Evolutionary conservation across 2,797 vertebrate genomes (phyloP).

Genomic region (Perodicticus potto): DNA sequence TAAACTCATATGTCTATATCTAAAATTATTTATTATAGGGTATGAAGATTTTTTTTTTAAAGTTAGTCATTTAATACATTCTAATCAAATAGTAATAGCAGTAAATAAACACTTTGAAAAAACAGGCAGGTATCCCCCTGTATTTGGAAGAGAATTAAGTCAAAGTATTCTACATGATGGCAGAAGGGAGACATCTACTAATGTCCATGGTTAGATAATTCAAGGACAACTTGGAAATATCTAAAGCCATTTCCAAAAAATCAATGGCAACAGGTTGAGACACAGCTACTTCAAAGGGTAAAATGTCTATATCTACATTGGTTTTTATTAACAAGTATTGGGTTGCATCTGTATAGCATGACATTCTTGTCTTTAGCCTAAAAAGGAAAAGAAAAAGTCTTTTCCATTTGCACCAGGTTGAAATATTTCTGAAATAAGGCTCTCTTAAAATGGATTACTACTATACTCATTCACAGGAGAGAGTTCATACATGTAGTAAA

Average conservation of each 20-base stretch:
- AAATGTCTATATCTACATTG: constrained; percentile 65
- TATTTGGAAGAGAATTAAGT: constrained; percentile 87
- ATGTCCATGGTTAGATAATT: constrained; percentile 83
- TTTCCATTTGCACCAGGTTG: constrained; percentile 83
- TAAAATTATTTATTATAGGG: neutral
- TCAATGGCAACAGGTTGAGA: constrained; percentile 80
- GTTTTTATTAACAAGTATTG: constrained; percentile 70
- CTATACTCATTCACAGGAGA: constrained; percentile 82
- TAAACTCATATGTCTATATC: neutral
- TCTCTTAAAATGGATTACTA: constrained; percentile 82
- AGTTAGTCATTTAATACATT: constrained; percentile 83
- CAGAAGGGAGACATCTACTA: constrained; percentile 88
- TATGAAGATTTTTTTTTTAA: neutral
- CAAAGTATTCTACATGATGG: constrained; percentile 88
- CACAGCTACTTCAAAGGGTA: constrained; percentile 78
- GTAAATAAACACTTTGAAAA: constrained; percentile 81
- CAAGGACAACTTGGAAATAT: constrained; percentile 78
- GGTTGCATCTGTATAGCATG: constrained; percentile 78
- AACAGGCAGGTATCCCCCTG: constrained; percentile 76
- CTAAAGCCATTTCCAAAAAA: constrained; percentile 83
- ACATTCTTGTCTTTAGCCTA: constrained; percentile 84
- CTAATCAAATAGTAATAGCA: constrained; percentile 87
- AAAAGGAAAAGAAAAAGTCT: constrained; percentile 80
- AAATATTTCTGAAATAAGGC: constrained; percentile 83
- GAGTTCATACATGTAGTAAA: constrained; percentile 79